Conservation (phyloP, 1,140 invertebrate species). For the Aphelenchoides besseyi region DNA sequence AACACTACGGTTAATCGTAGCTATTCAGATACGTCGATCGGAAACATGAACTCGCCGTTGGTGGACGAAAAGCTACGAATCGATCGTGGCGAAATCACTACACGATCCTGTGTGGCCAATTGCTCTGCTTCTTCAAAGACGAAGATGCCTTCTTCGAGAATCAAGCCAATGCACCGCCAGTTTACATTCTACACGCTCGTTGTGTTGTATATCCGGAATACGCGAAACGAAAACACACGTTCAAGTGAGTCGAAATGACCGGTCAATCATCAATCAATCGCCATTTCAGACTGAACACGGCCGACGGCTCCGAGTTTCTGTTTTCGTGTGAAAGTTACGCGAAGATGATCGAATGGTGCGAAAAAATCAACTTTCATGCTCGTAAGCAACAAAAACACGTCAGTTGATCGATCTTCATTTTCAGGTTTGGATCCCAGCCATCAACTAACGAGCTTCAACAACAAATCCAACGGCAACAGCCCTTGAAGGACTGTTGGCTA, state of each 20-base stretch:
- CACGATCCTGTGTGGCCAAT: constrained; percentile 88
- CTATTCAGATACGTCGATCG: constrained; percentile 77
- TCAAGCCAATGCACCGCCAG: constrained; percentile 82
- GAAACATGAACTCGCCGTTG: constrained; percentile 87
- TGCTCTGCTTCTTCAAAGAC: constrained; percentile 96
- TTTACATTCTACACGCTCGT: constrained; percentile 71
- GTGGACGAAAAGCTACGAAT: constrained; percentile 86
- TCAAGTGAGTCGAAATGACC: constrained; percentile 66
- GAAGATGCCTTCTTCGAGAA: constrained; percentile 73
- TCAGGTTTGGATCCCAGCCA: background rate
- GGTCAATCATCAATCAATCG: background rate
- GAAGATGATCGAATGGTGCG: constrained; percentile 85
- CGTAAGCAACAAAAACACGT: constrained; percentile 37
- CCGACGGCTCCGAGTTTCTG: constrained; percentile 86
- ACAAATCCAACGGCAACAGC: background rate
- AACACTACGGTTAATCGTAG: background rate
- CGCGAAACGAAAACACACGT: constrained; percentile 88
- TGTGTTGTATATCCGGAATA: constrained; percentile 72
- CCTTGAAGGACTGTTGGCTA: too few species aligned
- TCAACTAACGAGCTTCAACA: constrained; percentile 9
- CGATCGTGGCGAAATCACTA: constrained; percentile 92
- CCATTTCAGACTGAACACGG: constrained; percentile 56
- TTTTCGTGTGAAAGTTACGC: constrained; percentile 74
- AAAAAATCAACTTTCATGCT: constrained; percentile 90
- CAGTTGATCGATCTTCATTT: background rate